phyloP scores from a whole-genome alignment of 2,113 vertebrate genomes.

The Stictonetta naevosa region DNA sequence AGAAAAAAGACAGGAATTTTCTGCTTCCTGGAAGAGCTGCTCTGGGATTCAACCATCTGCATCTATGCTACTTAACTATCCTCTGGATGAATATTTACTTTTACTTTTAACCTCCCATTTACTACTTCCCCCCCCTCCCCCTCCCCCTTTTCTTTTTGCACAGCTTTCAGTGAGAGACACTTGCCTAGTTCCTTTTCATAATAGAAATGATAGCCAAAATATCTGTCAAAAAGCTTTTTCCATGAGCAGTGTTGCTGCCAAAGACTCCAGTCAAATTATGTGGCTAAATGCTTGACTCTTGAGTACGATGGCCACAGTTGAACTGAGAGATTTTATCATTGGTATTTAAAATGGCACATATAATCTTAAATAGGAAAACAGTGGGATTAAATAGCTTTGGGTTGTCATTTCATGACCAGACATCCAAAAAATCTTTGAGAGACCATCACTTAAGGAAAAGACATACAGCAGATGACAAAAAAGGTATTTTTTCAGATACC shows the following conservation, averaged over 20 bases:
- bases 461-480: conserved; percentile 23
- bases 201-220: conserved; percentile 16
- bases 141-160: fast-evolving
- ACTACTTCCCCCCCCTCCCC: not conserved
- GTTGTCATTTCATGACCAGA: conserved; percentile 1
- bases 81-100: not conserved
- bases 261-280: not conserved
- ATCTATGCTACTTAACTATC: not conserved
- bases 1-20: not conserved
- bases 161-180: not conserved
- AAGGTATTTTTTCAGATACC: conserved; percentile 18
- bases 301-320: not conserved
- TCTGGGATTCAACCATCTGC: not conserved
- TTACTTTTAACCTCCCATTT: not conserved
- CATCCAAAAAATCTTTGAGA: not conserved
- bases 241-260: conserved; percentile 16
- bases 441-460: conserved; percentile 3
- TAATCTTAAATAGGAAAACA: conserved; percentile 17
- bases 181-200: not conserved
- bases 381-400: not conserved
- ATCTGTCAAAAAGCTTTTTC: conserved; percentile 21
- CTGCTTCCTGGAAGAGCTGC: not conserved
- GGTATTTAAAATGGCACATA: not conserved
- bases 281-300: not conserved
- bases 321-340: conserved; percentile 47